Base-by-base conservation (phyloP, 2,888 invertebrate genomes). In the Minunthozetes semirufus region DNA sequence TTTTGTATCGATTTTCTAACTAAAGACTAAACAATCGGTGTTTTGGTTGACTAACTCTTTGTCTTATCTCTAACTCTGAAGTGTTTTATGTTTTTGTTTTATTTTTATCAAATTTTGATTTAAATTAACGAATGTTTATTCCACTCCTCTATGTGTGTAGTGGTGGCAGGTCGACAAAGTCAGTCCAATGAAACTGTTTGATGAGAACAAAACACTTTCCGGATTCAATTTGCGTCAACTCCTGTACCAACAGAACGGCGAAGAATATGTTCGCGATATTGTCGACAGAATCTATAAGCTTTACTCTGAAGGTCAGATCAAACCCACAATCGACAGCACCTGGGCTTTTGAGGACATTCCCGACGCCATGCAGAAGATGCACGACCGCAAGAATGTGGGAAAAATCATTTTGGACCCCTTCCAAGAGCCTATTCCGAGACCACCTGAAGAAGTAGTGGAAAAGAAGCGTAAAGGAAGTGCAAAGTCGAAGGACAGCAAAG, bases 141-240 rank as follows among this genome's bases (percentile, higher is more conserved):
- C 48, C 48, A 15, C 3, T 17, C 48, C 48, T 17, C 42, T 42
- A 42, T 17, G 15, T 48, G 48, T 80, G 25, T 78, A 84, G 83
- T 93, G 93, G 93, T 93, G 92, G 93, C 92, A 92, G 85, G 92
- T 92, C 77, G 93, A 93, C 85, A 93, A 93, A 85, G 89, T 93
- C 78, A 91, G 90, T 5, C 93, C 93, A 9, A 88, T 92, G 83
- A 92, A 92, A 84, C 85, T 93, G 80, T 93, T 90, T 84, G 92
- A 93, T 81, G 93, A 93, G 84, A 93, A 93, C 86, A 91, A 92
- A 85, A 88, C 88, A 77, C 85, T 93, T 77, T 87, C 89, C 61
- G 93, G 93, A 0, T 87, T 93, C 83, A 92, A 92, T 84, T 86
- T 93, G 80, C 89, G 93, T 75, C 89, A 91, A 81, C 85, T 93